A percentile compares a stretch with the other conserved stretches of the same genome.
Evolutionary conservation across 2,797 vertebrate genomes (phyloP).

Genomic region (Anomalospiza imberbis): DNA sequence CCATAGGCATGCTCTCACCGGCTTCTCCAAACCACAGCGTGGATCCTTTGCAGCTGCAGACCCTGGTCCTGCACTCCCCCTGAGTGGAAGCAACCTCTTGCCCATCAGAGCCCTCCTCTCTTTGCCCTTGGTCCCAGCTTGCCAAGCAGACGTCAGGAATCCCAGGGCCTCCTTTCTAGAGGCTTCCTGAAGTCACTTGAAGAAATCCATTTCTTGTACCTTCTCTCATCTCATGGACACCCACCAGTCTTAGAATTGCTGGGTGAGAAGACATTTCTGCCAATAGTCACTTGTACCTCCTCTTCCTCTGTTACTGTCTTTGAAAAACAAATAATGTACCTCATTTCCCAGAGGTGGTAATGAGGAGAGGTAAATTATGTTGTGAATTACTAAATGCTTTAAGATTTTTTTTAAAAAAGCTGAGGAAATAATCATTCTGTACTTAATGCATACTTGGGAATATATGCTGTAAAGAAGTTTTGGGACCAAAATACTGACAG

Average conservation of each 20-base stretch:
- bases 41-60: not conserved
- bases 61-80: not conserved
- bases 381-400: not conserved
- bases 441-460: not conserved
- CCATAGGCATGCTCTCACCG: fast-evolving
- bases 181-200: not conserved
- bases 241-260: not conserved
- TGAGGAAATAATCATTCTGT: not conserved
- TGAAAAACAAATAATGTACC: not conserved
- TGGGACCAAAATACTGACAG: not conserved
- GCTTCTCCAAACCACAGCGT: not conserved
- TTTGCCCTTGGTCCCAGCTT: not conserved
- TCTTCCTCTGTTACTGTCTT: not conserved
- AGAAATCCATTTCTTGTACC: not conserved
- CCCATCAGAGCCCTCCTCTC: not conserved
- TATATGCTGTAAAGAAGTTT: not conserved
- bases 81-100: not conserved
- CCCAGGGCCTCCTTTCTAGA: not conserved
- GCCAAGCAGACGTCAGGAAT: not conserved
- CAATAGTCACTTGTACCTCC: not conserved
- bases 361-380: not conserved
- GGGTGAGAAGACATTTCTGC: not conserved
- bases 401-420: not conserved
- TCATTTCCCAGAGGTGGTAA: not conserved
- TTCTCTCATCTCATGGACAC: not conserved